phyloP scores from a whole-genome alignment of 2,113 vertebrate species.

The Phaethornis superciliosus region DNA sequence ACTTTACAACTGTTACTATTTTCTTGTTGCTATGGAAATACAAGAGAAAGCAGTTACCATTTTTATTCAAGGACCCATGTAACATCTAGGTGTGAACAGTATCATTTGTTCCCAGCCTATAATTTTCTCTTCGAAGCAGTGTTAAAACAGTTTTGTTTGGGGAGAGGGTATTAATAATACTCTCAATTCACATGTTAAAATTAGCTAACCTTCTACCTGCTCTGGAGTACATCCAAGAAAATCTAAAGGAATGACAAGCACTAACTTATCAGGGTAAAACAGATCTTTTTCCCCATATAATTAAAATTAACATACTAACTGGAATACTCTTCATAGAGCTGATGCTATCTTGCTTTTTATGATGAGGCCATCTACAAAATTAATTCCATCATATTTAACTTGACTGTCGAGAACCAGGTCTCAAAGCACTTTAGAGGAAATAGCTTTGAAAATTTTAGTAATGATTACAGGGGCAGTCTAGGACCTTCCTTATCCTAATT shows the following conservation, averaged over 20 bases:
- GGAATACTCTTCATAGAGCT: slow-evolving; percentile 2
- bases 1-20: slow-evolving; percentile 34
- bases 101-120: slow-evolving; percentile 35
- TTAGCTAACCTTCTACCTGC: slow-evolving; percentile 55
- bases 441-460: slow-evolving; percentile 4
- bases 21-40: slow-evolving; percentile 68
- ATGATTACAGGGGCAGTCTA: not conserved
- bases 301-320: slow-evolving; percentile 46
- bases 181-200: slow-evolving; percentile 41
- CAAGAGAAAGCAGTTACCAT: not conserved
- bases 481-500: not conserved
- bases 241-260: not conserved
- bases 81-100: slow-evolving; percentile 61
- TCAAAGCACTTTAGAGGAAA: slow-evolving; percentile 15
- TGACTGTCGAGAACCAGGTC: slow-evolving; percentile 1
- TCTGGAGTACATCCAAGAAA: slow-evolving; percentile 41
- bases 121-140: slow-evolving; percentile 58
- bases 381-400: slow-evolving; percentile 43
- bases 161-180: not conserved
- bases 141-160: slow-evolving; percentile 42
- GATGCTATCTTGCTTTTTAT: slow-evolving; percentile 43
- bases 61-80: slow-evolving; percentile 36
- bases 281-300: slow-evolving; percentile 24
- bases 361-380: slow-evolving; percentile 8
- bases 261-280: slow-evolving; percentile 46